phyloP scores from a whole-genome alignment of 2,113 vertebrate species.

The Girardinichthys multiradiatus region DNA sequence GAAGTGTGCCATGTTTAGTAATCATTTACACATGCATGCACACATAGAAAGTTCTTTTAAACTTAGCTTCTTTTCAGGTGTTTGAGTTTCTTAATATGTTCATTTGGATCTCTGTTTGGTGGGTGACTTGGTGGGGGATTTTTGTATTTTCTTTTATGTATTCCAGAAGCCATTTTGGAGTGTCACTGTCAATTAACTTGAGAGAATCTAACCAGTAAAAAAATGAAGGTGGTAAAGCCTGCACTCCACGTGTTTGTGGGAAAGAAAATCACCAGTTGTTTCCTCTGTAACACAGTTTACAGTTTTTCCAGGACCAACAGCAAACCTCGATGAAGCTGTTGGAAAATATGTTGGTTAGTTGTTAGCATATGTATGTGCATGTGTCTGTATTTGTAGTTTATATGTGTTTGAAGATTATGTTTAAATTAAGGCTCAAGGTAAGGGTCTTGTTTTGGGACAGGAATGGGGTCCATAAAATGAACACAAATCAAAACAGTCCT shows the following conservation, averaged over 20 bases:
- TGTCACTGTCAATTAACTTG: too few relatives aligned
- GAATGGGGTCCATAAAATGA: background rate
- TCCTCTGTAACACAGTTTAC: background rate
- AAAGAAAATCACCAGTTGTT: background rate
- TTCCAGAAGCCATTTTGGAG: too few relatives aligned
- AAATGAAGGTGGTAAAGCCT: background rate
- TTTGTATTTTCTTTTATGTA: too few relatives aligned
- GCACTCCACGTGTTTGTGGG: background rate
- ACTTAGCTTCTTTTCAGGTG: background rate
- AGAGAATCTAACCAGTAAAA: background rate
- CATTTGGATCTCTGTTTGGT: too few relatives aligned
- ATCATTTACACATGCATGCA: conserved; percentile 47
- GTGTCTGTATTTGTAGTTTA: background rate
- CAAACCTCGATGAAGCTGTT: background rate
- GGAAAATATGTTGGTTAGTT: background rate
- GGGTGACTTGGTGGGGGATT: too few relatives aligned
- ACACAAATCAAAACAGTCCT: background rate
- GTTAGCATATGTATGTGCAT: background rate
- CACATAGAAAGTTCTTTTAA: conserved; percentile 14
- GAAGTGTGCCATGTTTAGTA: conserved; percentile 56
- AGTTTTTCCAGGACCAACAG: background rate
- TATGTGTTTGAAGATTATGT: background rate
- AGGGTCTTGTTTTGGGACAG: background rate
- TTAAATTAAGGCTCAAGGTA: background rate
- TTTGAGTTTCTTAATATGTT: background rate